Evolutionary conservation across 2,113 vertebrate genomes (phyloP).

Genomic region (Collichthys lucidus): DNA sequence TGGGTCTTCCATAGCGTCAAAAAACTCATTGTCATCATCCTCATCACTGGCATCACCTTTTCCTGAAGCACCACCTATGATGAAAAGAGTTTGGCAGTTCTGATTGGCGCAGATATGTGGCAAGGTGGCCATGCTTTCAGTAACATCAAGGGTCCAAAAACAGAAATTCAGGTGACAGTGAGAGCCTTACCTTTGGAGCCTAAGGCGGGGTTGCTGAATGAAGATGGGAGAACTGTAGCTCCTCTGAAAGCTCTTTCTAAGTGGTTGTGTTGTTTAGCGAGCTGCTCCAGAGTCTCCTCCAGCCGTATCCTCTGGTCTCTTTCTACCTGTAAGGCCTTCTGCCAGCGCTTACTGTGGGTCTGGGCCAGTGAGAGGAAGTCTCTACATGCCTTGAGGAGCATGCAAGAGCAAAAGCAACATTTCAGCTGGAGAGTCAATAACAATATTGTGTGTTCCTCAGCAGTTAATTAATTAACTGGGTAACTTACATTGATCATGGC

Average conservation of each 20-base stretch:
- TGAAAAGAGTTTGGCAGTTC: not conserved
- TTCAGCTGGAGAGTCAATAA: not conserved
- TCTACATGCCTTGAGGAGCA: conserved; percentile 87
- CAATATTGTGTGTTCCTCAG: not conserved
- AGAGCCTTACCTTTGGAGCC: conserved; percentile 86
- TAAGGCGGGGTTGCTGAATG: conserved; percentile 74
- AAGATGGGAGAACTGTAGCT: conserved; percentile 88
- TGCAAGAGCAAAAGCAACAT: not conserved
- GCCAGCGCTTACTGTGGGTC: conserved; percentile 95
- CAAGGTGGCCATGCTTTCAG: not conserved
- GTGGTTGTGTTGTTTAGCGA: conserved; percentile 98
- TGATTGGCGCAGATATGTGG: not conserved
- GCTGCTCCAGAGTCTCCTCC: conserved; percentile 95
- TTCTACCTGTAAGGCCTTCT: conserved; percentile 94
- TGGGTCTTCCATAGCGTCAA: conserved; percentile 90
- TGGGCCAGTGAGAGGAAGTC: conserved; percentile 95
- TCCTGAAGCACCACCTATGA: conserved; percentile 81
- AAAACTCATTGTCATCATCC: conserved; percentile 97
- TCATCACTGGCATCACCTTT: conserved; percentile 96
- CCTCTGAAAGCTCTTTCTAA: conserved; percentile 96
- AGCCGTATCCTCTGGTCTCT: conserved; percentile 93
- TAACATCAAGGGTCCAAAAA: not conserved
- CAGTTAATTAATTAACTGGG: not conserved
- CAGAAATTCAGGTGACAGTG: not conserved
- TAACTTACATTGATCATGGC: conserved; percentile 98